Percentiles rank a stretch among this genome's conserved stretches.
Evolutionary conservation across 2,797 vertebrate species (phyloP).

Genomic region (Platyrinchus mystaceus): DNA sequence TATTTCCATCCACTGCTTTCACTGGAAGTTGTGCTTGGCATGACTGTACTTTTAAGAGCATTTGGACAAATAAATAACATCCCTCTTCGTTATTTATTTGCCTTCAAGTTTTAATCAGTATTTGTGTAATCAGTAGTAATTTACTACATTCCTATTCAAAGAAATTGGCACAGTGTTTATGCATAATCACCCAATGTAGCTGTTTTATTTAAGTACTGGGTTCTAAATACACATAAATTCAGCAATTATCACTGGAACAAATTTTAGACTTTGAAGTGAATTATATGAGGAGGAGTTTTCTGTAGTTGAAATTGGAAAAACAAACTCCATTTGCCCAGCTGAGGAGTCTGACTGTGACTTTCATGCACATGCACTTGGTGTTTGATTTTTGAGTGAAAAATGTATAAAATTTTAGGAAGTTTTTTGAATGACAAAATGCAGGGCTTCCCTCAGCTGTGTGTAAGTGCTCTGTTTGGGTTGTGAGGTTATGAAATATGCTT

Average conservation of each 20-base stretch:
- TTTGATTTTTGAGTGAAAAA: constrained; percentile 58
- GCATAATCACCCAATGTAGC: constrained; percentile 11
- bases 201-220: constrained; percentile 46
- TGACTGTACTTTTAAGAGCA: constrained; percentile 33
- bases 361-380: not conserved
- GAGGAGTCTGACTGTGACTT: constrained; percentile 20
- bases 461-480: constrained; percentile 28
- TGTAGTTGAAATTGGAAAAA: constrained; percentile 57
- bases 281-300: constrained; percentile 51
- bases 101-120: constrained; percentile 68
- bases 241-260: constrained; percentile 62
- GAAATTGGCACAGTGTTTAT: constrained; percentile 49
- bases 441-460: constrained; percentile 44
- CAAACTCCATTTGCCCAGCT: constrained; percentile 38
- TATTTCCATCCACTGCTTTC: constrained; percentile 54
- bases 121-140: constrained; percentile 69
- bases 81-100: constrained; percentile 65
- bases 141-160: constrained; percentile 54
- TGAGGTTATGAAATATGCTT: constrained; percentile 44
- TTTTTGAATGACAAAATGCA: constrained; percentile 58
- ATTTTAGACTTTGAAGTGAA: constrained; percentile 58
- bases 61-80: constrained; percentile 71
- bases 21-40: constrained; percentile 69
- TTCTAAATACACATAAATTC: constrained; percentile 59
- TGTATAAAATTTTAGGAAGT: constrained; percentile 61